A percentile compares a stretch with the other conserved stretches of the same genome.
Evolutionary conservation across 2,888 invertebrate genomes (phyloP).

Genomic region (Rhamnusium bicolor): DNA sequence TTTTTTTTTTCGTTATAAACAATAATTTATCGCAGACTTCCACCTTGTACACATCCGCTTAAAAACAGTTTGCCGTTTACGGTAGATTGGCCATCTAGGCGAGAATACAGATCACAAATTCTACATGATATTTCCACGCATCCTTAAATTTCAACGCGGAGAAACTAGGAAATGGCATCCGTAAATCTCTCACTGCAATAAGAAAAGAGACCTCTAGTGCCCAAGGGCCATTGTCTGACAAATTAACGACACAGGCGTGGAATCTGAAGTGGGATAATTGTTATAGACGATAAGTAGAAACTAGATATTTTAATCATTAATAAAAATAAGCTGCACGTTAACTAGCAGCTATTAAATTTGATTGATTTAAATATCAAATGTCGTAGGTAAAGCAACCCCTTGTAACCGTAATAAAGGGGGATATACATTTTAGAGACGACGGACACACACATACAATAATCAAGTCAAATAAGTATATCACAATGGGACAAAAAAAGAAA

Average conservation of each 20-base stretch:
- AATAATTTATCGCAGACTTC: background rate
- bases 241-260: conserved; percentile 17
- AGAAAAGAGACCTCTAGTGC: conserved; percentile 7
- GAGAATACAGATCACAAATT: conserved; percentile 15
- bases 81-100: conserved; percentile 20
- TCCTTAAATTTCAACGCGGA: conserved; percentile 33
- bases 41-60: conserved; percentile 6
- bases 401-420: too few relatives aligned
- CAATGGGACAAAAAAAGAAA: too few relatives aligned
- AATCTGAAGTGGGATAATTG: conserved; percentile 29
- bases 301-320: background rate
- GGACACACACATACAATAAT: too few relatives aligned
- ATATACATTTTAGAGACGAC: too few relatives aligned
- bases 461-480: too few relatives aligned
- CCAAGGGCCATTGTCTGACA: conserved; percentile 24
- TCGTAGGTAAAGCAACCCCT: too few relatives aligned
- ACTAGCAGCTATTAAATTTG: too few relatives aligned
- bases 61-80: conserved; percentile 3
- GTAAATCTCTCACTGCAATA: conserved; percentile 20
- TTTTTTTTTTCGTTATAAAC: too few relatives aligned
- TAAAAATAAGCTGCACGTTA: too few relatives aligned
- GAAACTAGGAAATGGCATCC: conserved; percentile 30
- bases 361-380: background rate
- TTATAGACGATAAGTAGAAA: conserved; percentile 9
- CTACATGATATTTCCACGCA: conserved; percentile 33